Evolutionary conservation across 2,113 vertebrate genomes (phyloP), one percentile per base, ranked within the genome.

Genomic region (Gila orcuttii): DNA sequence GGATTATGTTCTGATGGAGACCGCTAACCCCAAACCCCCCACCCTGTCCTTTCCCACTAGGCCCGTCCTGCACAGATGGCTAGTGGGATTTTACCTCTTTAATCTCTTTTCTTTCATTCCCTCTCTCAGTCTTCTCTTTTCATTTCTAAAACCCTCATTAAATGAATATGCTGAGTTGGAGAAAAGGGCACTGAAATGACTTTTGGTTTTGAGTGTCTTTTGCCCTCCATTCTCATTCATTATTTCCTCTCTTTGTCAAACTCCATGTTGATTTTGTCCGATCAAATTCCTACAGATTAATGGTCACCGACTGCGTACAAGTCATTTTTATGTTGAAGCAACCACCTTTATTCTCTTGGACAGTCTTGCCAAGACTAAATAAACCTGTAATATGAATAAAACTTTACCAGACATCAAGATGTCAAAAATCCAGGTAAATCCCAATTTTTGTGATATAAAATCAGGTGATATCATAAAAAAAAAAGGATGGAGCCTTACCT

Each of bases 121-220:
- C 78, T 88, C 84, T 73, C 9, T 78, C 87, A 42, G 25, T 74
- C 79, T 79, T 64, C 68, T 85, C 88, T 88, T 86, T 89, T 84
- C 88, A 84, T 73, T 87, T 83, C 88, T 91, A 90, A 86, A 93
- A 90, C 90, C 92, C 9, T 83, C 92, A 91, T 88, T 88, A 88
- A 90, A 90, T 90, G 89, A 91, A 92, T 91, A 88, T 91, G 90
- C 92, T 89, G 89, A 91, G 90, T 87, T 86, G 71, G 83, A 86
- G 86, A 91, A 88, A 87, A 86, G 66, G 79, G 80, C 86, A 86
- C 52, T 88, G 89, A 86, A 82, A 86, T 87, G 79, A 88, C 88
- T 86, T 45, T 68, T 79, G 60, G 59, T 23, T 64, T 74, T n/a
- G 50, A 91, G 87, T 91, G 90, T 88, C 71, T 92, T 93, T 92